Base-by-base conservation (phyloP, 2,888 invertebrate species). In the Chrysodeixis includens region DNA sequence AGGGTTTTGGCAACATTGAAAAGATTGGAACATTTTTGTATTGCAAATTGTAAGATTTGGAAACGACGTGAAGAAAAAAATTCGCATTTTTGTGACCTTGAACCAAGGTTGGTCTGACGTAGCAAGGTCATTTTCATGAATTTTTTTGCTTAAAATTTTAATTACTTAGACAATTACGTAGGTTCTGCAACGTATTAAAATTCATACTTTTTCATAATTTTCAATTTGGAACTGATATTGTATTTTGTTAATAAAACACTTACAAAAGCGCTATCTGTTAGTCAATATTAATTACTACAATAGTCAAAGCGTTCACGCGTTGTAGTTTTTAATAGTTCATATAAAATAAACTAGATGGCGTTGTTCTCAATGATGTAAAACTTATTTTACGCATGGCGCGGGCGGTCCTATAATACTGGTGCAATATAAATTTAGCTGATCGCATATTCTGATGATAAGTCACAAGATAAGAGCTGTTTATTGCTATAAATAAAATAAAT, bases 21-120 rank as follows among this genome's bases (percentile, higher is more conserved):
- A 9, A 8, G 20, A 10, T 9, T 10, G 20, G 10, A 1, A 10
- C 0, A 20, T 49, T 49, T 49, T 20, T 49, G 8, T 10, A 1
- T n/a, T 0, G 8, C 20, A 9, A 10, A 18, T 18, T 18, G 2
- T 8, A 20, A 9, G 18, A 49, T 18, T 49, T 49, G 9, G 46
- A 2, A 20, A 20, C 3, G 55, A 14, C 14, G 10, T 35, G 20
- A 12, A 14, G 55, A 55, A 35, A 8, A 30, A 14, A 32, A 10
- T 12, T 52, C 30, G 18, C 1, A 12, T 1, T 3, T 16, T 35
- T 30, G 46, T 56, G 44, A 66, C 66, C 49, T 75, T 70, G 58
- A 30, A 1, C 20, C 70, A 66, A 82, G 82, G 77, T 69, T 69
- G 18, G 22, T 60, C 12, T 40, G 44, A 55, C 35, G 59, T 51